Conservation (phyloP, 2,888 invertebrate genomes). For the Drosophila kanekoi region DNA sequence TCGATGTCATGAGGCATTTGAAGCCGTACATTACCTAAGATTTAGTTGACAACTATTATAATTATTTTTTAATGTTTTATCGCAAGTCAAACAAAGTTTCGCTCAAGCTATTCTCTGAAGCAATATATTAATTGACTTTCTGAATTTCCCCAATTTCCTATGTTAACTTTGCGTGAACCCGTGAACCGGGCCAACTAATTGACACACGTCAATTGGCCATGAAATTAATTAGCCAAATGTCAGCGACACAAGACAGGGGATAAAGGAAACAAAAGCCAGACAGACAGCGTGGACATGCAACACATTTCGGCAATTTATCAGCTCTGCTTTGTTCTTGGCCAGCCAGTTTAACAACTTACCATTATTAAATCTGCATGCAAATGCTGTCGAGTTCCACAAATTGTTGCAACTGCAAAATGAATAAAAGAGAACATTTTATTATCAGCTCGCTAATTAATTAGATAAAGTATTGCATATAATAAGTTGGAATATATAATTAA, state of each 20-base stretch:
- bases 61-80: not conserved
- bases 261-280: not conserved
- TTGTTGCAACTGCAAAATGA: conserved; percentile 46
- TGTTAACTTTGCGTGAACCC: conserved; percentile 10
- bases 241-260: conserved; percentile 18
- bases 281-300: not conserved
- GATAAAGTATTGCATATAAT: not conserved
- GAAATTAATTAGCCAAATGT: conserved; percentile 45
- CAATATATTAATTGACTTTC: conserved; percentile 23
- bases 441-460: no score
- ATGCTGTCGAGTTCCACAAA: conserved; percentile 38
- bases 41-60: conserved; percentile 15
- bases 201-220: conserved; percentile 63
- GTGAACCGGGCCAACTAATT: conserved; percentile 48
- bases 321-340: not conserved
- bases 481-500: not conserved
- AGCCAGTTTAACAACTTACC: conserved; percentile 51
- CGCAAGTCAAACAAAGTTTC: conserved; percentile 8
- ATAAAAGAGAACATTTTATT: not conserved
- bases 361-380: conserved; percentile 56
- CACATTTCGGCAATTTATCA: conserved; percentile 13
- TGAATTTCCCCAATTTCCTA: conserved; percentile 1
- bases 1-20: conserved; percentile 17
- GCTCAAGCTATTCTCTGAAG: not conserved
- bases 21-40: conserved; percentile 4